A percentile compares a stretch with the other conserved stretches of the same genome.
These are phyloP conservation scores for Cyphomyrmex costatus DNA, from an alignment of 1,140 invertebrate species.

Conservation along the genomic window DNA sequence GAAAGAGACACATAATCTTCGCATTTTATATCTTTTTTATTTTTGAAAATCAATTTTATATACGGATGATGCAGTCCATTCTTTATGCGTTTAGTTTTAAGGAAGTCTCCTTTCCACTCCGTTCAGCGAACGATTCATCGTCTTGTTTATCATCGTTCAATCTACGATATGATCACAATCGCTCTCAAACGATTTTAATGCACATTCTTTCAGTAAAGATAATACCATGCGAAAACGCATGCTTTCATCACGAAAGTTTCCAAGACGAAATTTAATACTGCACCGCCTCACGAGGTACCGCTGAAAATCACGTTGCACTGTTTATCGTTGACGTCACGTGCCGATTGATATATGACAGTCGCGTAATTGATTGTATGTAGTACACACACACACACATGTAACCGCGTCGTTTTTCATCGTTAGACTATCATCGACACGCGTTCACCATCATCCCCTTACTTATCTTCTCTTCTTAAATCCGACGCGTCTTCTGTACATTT, in stretches of 20 bases:
- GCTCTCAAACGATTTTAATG: background rate
- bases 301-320: constrained; percentile 44
- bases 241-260: constrained; percentile 39
- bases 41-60: too few species aligned
- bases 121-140: background rate
- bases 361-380: constrained; percentile 22
- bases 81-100: background rate
- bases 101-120: background rate
- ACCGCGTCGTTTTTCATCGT: constrained; percentile 40
- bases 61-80: too few species aligned
- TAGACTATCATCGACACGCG: background rate
- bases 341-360: constrained; percentile 35
- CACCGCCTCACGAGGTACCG: background rate
- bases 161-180: background rate
- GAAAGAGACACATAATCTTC: too few species aligned
- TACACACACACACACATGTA: constrained; percentile 5
- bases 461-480: constrained; percentile 5
- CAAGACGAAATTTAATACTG: constrained; percentile 36
- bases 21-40: too few species aligned
- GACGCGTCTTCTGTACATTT: background rate
- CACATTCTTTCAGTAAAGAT: background rate
- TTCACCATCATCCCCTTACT: background rate
- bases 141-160: background rate
- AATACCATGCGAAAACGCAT: background rate
- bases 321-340: constrained; percentile 44